A percentile compares a stretch with the other conserved stretches of the same genome.
These are phyloP conservation scores for Hyalella azteca DNA, from an alignment of 2,888 invertebrate species.

Conservation along the genomic window DNA sequence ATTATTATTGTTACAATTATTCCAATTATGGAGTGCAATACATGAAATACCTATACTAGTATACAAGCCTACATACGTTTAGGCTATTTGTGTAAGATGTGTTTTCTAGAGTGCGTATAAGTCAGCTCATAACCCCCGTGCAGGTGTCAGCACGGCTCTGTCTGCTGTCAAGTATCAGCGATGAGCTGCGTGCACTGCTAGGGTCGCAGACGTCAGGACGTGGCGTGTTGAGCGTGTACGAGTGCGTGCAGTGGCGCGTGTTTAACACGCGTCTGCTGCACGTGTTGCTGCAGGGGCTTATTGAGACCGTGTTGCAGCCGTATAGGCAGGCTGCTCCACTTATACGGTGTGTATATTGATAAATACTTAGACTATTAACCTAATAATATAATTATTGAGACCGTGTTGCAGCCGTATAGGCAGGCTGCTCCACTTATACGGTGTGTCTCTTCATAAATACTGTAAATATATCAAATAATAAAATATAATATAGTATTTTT, in stretches of 20 bases:
- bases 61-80: too few relatives aligned
- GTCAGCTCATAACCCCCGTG: too few relatives aligned
- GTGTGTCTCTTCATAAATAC: too few relatives aligned
- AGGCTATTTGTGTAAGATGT: too few relatives aligned
- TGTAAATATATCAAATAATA: too few relatives aligned
- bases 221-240: conserved; percentile 82
- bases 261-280: conserved; percentile 69
- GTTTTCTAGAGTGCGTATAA: too few relatives aligned
- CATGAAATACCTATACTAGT: too few relatives aligned
- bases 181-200: conserved; percentile 87
- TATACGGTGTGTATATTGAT: conserved; percentile 25
- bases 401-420: conserved; percentile 38
- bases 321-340: conserved; percentile 24
- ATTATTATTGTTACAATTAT: neutral
- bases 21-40: too few relatives aligned
- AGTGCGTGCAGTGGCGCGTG: conserved; percentile 83
- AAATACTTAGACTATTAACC: too few relatives aligned
- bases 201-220: conserved; percentile 85
- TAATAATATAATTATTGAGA: too few relatives aligned
- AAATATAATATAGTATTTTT: too few relatives aligned
- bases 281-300: conserved; percentile 54
- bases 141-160: conserved; percentile 50
- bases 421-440: conserved; percentile 24
- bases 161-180: conserved; percentile 64
- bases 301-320: conserved; percentile 47